A percentile compares a stretch with the other conserved stretches of the same genome.
Evolutionary conservation across 2,888 invertebrate genomes (phyloP).

Genomic region (Netelia fuscicornis): DNA sequence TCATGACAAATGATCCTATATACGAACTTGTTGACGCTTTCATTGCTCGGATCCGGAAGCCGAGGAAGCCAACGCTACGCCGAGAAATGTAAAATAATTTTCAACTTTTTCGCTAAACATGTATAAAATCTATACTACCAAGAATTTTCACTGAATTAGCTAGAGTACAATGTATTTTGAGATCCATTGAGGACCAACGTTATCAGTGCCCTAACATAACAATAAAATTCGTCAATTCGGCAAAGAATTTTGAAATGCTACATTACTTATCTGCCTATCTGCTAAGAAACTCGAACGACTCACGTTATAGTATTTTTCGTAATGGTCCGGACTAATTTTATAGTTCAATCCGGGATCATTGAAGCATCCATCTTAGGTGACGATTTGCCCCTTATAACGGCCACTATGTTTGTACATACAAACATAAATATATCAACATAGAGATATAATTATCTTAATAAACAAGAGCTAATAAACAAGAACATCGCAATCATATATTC

Average conservation of each 20-base stretch:
- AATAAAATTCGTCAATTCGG: too few relatives aligned
- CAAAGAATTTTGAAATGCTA: too few relatives aligned
- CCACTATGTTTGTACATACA: not conserved
- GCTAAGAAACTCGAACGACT: too few relatives aligned
- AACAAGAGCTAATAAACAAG: conserved; percentile 24
- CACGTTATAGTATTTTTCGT: too few relatives aligned
- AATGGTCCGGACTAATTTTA: conserved; percentile 14
- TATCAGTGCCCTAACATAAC: too few relatives aligned
- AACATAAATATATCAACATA: not conserved
- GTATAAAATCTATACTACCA: too few relatives aligned
- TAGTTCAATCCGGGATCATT: not conserved
- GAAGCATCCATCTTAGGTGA: not conserved
- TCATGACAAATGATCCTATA: conserved; percentile 51
- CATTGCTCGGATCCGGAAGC: conserved; percentile 67
- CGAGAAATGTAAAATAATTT: conserved; percentile 38
- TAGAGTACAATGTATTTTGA: too few relatives aligned
- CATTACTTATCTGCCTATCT: too few relatives aligned
- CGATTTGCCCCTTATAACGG: not conserved
- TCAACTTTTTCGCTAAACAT: conserved; percentile 10
- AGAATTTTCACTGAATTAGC: too few relatives aligned
- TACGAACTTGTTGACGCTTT: conserved; percentile 52
- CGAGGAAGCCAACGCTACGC: conserved; percentile 51
- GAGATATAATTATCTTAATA: not conserved
- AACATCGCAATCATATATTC: conserved; percentile 7
- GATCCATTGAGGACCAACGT: too few relatives aligned